A percentile compares a stretch with the other conserved stretches of the same genome.
Conservation (phyloP, 2,113 vertebrate species). For the Cinclus mexicanus region DNA sequence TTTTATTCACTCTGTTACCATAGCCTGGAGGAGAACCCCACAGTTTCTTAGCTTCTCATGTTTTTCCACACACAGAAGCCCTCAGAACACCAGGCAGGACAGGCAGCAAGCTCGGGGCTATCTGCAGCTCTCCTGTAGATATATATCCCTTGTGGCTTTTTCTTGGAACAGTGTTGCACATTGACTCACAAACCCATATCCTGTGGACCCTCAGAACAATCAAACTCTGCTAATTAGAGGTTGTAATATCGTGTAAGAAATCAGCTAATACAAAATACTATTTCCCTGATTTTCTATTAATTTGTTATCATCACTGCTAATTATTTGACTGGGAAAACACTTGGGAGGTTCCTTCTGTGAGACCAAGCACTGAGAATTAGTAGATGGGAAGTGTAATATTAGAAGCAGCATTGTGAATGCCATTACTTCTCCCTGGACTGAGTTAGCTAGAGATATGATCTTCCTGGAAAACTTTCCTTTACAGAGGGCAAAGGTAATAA, state of each 20-base stretch:
- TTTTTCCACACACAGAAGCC: background rate
- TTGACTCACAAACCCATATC: background rate
- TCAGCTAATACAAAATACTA: background rate
- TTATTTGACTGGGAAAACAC: background rate
- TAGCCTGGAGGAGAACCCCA: background rate
- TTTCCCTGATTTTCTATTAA: background rate
- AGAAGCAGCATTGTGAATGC: slow-evolving; percentile 15
- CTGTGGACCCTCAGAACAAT: background rate
- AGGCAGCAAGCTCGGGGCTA: background rate
- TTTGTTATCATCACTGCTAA: background rate
- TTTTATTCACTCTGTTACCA: background rate
- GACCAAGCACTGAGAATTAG: background rate
- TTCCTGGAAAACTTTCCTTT: background rate
- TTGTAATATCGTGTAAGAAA: background rate
- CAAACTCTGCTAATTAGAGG: background rate
- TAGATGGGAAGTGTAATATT: background rate
- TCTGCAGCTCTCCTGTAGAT: background rate
- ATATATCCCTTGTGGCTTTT: background rate
- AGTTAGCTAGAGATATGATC: background rate
- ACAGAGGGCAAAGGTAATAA: background rate
- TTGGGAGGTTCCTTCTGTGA: background rate
- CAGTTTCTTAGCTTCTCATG: background rate
- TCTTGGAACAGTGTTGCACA: background rate
- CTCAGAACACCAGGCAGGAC: background rate
- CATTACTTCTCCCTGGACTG: background rate